A percentile compares a stretch with the other conserved stretches of the same genome.
Evolutionary conservation across 2,888 invertebrate genomes (phyloP).

Genomic region (Mechanitis messenoides): DNA sequence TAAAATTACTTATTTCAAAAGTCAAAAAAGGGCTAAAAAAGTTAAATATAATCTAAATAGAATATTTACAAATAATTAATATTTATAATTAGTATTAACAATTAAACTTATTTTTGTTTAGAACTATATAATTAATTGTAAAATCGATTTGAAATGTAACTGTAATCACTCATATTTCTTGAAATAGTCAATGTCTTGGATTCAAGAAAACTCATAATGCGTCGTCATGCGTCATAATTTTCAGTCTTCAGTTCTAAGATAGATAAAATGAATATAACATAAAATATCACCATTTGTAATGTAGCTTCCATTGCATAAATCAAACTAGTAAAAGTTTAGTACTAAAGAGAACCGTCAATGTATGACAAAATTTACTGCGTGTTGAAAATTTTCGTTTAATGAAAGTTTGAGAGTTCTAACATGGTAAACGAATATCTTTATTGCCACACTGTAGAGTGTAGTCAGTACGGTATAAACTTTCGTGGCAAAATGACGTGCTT

Average conservation of each 20-base stretch:
- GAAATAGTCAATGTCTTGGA: constrained; percentile 24
- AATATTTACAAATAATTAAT: no score
- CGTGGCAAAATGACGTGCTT: constrained; percentile 42
- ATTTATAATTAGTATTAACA: no score
- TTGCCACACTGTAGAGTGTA: constrained; percentile 13
- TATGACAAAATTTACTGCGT: background rate
- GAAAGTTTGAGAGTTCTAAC: constrained; percentile 16
- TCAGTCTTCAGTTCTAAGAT: constrained; percentile 14
- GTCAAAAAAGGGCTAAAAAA: no score
- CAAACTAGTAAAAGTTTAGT: background rate
- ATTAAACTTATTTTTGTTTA: no score
- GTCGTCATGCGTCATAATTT: constrained; percentile 8
- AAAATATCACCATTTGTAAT: background rate
- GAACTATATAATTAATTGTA: no score
- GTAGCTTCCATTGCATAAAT: constrained; percentile 7
- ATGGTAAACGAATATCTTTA: constrained; percentile 15
- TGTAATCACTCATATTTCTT: background rate
- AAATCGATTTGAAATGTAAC: no score
- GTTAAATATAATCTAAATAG: no score
- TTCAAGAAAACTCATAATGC: constrained; percentile 17
- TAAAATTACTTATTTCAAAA: no score
- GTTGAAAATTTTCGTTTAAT: background rate
- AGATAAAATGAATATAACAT: background rate
- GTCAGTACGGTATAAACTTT: constrained; percentile 58
- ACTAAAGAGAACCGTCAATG: constrained; percentile 11